phyloP scores from a whole-genome alignment of 2,888 invertebrate species.

The Drosophila percnosoma region DNA sequence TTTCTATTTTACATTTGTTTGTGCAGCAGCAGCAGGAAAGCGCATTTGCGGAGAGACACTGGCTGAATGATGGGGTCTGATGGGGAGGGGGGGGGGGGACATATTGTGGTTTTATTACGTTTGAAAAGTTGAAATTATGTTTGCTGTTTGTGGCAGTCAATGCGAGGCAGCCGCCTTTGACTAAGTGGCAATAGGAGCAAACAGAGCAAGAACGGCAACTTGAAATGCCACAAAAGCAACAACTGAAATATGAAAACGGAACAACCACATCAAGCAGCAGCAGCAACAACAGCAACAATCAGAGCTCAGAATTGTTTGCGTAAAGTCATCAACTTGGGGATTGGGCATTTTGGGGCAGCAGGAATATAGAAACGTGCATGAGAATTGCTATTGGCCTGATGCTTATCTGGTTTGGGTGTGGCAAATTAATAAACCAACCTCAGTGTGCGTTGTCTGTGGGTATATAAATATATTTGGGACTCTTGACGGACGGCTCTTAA shows the following conservation, averaged over 20 bases:
- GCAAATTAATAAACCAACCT: slow-evolving; percentile 33
- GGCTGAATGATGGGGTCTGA: neutral
- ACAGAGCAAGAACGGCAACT: slow-evolving; percentile 32
- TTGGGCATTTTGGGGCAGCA: slow-evolving; percentile 12
- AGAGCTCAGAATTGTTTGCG: slow-evolving; percentile 30
- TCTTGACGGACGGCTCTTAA: slow-evolving; percentile 7
- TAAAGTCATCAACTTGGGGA: slow-evolving; percentile 29
- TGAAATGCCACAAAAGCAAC: slow-evolving; percentile 39
- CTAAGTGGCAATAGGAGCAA: slow-evolving; percentile 42
- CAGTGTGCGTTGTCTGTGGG: neutral
- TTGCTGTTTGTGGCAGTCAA: slow-evolving; percentile 58
- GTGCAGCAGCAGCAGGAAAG: slow-evolving; percentile 14
- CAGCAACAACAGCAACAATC: slow-evolving; percentile 15
- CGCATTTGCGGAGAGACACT: neutral
- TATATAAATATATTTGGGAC: neutral
- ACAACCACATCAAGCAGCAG: slow-evolving; percentile 4
- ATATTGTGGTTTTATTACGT: slow-evolving; percentile 57
- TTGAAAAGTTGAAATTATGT: slow-evolving; percentile 67
- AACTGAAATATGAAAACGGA: slow-evolving; percentile 20
- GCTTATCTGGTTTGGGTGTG: slow-evolving; percentile 30
- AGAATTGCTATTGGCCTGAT: slow-evolving; percentile 20
- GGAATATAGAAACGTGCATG: slow-evolving; percentile 9
- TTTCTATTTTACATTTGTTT: slow-evolving; percentile 19
- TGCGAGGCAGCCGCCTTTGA: slow-evolving; percentile 40
- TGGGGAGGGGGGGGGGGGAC: neutral